Conservation (phyloP, 2,888 invertebrate species). For the Lepidochrysops patricia region DNA sequence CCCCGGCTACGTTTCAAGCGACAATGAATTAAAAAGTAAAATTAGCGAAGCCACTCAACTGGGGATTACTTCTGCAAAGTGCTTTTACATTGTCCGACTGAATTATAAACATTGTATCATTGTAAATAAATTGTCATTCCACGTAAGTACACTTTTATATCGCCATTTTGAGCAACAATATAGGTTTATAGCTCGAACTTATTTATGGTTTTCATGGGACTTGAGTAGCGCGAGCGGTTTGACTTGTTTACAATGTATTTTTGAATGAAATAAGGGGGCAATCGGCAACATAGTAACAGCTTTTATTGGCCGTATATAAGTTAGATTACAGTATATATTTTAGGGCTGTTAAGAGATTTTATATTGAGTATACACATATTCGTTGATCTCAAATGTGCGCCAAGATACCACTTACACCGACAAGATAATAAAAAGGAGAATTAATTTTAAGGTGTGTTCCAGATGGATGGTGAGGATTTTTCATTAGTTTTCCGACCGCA, state of each 20-base stretch:
- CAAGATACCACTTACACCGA: background rate
- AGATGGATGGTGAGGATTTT: too few species aligned
- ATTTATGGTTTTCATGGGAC: background rate
- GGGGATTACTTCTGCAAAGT: background rate
- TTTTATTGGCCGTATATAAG: too few species aligned
- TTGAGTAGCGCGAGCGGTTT: background rate
- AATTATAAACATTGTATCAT: background rate
- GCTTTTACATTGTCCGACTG: background rate
- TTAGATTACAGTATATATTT: too few species aligned
- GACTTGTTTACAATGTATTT: background rate
- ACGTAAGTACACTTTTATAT: constrained; percentile 3
- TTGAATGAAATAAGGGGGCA: background rate
- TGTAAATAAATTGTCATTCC: constrained; percentile 1
- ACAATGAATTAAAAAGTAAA: background rate
- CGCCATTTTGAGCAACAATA: background rate
- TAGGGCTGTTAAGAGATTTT: background rate
- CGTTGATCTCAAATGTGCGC: background rate
- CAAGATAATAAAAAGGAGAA: background rate
- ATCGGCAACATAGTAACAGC: too few species aligned
- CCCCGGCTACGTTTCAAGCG: background rate
- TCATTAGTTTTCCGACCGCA: too few species aligned
- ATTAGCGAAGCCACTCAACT: background rate
- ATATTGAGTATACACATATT: background rate
- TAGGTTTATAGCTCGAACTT: background rate
- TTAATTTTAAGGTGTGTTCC: background rate